These are phyloP conservation scores for Drosophila orena DNA, from an alignment of 1,140 invertebrate genomes.

Conservation along the genomic window DNA sequence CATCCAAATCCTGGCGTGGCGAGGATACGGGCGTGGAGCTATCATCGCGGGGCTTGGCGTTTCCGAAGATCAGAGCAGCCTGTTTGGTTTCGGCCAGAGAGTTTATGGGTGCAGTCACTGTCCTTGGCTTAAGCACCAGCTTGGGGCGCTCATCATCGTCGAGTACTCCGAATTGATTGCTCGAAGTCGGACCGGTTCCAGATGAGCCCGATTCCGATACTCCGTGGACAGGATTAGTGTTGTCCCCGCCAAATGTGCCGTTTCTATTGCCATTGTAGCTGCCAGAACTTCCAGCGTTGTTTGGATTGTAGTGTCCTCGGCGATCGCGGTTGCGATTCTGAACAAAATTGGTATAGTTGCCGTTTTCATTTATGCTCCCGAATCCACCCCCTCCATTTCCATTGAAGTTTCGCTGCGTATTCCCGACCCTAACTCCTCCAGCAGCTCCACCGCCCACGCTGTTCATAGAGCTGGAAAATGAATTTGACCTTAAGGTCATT, in stretches of 20 bases:
- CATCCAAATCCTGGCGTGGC: constrained; percentile 19
- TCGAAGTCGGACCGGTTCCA: background rate
- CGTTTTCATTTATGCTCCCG: constrained; percentile 15
- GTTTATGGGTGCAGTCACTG: constrained; percentile 93
- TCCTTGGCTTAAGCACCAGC: constrained; percentile 92
- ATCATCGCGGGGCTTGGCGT: constrained; percentile 91
- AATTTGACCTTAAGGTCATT: background rate
- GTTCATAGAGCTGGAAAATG: constrained; percentile 4
- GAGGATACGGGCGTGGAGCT: constrained; percentile 31
- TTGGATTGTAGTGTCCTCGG: constrained; percentile 70
- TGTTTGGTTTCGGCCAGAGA: constrained; percentile 92
- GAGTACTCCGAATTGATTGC: background rate
- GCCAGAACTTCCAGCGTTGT: constrained; percentile 18
- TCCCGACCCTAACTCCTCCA: background rate
- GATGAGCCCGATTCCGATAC: background rate
- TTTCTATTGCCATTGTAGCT: constrained; percentile 6
- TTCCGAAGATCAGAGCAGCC: constrained; percentile 93
- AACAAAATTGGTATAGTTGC: constrained; percentile 54
- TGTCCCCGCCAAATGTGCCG: background rate
- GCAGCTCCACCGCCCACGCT: constrained; percentile 31
- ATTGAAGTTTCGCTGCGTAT: constrained; percentile 4
- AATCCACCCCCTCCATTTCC: constrained; percentile 10
- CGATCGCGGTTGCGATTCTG: constrained; percentile 81
- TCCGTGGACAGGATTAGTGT: background rate
- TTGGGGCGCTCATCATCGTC: constrained; percentile 91